Conservation (phyloP, 2,797 vertebrate genomes). For the Pseudocheirus occidentalis region DNA sequence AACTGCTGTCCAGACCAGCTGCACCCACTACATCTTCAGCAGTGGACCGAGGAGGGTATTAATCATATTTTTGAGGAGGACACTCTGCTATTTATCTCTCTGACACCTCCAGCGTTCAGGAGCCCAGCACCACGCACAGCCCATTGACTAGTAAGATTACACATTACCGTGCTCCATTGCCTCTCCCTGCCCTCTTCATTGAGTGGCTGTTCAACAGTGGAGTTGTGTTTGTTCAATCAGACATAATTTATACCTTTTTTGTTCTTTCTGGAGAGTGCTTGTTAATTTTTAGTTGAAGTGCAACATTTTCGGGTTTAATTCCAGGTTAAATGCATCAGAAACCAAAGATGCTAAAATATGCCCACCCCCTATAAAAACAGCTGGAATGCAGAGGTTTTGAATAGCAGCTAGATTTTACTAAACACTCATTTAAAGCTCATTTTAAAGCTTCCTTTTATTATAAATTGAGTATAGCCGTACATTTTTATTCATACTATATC, state of each 20-base stretch:
- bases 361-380: neutral
- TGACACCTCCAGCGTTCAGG: slow-evolving; percentile 99
- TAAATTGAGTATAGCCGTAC: slow-evolving; percentile 25
- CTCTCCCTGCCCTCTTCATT: slow-evolving; percentile 99
- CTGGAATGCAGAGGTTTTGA: slow-evolving; percentile 60
- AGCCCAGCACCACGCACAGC: slow-evolving; percentile 97
- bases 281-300: slow-evolving; percentile 80
- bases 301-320: slow-evolving; percentile 59
- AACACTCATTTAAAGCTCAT: slow-evolving; percentile 55
- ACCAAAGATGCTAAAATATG: slow-evolving; percentile 58
- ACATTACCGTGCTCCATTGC: slow-evolving; percentile 99
- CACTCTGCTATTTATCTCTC: slow-evolving; percentile 99
- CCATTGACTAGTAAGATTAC: slow-evolving; percentile 99
- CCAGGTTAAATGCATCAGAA: slow-evolving; percentile 49
- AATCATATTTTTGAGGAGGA: slow-evolving; percentile 99
- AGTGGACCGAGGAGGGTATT: slow-evolving; percentile 99
- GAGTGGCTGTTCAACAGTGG: slow-evolving; percentile 97
- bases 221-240: slow-evolving; percentile 95
- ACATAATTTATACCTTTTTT: slow-evolving; percentile 95
- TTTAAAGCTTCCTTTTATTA: slow-evolving; percentile 67
- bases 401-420: slow-evolving; percentile 54
- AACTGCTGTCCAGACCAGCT: slow-evolving; percentile 99
- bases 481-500: neutral
- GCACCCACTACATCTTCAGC: slow-evolving; percentile 99
- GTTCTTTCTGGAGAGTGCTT: slow-evolving; percentile 81